Evolutionary conservation across 2,113 vertebrate genomes (phyloP).

Genomic region (Chloropsis cyanopogon): DNA sequence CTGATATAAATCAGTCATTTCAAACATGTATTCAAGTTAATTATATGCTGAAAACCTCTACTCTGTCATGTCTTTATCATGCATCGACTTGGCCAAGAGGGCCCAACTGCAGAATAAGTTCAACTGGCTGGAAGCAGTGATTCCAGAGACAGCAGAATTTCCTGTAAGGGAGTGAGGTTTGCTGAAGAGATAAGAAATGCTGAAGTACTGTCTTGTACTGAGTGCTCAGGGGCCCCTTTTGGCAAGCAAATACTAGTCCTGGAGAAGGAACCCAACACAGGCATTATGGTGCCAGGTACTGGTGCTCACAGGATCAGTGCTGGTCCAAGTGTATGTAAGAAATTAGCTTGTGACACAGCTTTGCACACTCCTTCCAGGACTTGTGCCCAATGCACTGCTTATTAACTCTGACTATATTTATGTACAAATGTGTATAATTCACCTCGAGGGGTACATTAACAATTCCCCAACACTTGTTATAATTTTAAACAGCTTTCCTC

Average conservation of each 20-base stretch:
- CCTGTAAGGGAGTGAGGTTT: not conserved
- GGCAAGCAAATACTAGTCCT: not conserved
- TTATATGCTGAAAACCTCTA: not conserved
- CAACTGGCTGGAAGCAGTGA: not conserved
- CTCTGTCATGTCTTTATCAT: not conserved
- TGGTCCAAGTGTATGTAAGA: not conserved
- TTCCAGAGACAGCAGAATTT: not conserved
- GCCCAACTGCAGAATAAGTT: not conserved
- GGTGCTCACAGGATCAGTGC: not conserved
- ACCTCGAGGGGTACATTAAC: not conserved
- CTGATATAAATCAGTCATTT: not conserved
- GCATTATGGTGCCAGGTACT: not conserved
- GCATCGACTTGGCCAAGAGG: not conserved
- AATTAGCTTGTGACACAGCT: not conserved
- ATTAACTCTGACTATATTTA: not conserved
- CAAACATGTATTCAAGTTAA: not conserved
- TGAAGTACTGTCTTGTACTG: not conserved
- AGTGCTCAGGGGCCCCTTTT: not conserved
- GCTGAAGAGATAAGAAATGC: not conserved
- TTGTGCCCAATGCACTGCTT: not conserved
- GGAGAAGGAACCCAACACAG: not conserved
- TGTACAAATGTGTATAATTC: not conserved
- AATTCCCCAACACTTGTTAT: not conserved
- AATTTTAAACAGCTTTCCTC: not conserved
- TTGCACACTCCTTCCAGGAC: not conserved